Base-by-base conservation (phyloP, 2,888 invertebrate species). In the Syritta pipiens region DNA sequence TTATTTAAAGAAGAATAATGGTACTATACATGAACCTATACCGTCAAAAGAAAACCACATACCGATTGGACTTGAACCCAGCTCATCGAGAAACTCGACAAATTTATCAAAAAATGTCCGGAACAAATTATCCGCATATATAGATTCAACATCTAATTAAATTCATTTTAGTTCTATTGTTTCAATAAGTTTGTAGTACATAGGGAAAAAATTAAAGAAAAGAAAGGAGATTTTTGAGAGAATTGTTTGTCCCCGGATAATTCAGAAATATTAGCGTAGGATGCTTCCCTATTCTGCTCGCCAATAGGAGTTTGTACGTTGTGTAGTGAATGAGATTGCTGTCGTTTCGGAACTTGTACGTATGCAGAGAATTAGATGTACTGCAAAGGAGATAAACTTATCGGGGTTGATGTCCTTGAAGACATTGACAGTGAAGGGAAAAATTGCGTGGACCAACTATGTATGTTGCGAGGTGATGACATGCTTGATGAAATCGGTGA, bases 1-100 rank as follows among this genome's bases (percentile, higher is more conserved):
- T 51, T 82, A 49, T 62, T 44, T 77, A 26, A 42, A 57, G 68
- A 67, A 67, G 74, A 51, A 62, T 4, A 60, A 44, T 48, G 32
- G 30, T 24, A 7, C 20, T 32, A 46, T 26, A 46, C 26, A 46
- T 26, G 12, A 46, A 26, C 14, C 24, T 46, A 26, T 46, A 46
- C 46, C 46, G 4, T 24, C 12, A 46, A 46, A 12, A 46, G 26
- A 46, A 26, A 46, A 46, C 7, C 10, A 46, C 26, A 12, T 22
- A n/a, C n/a, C n/a, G n/a, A n/a, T 40, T 9, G 40, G 19, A 40
- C 40, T 40, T 40, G 17, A 40, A 40, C n/a, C 42, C 42, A 42
- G n/a, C 10, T 42, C 42, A 22, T 42, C 20, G 20, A 42, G 42
- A 22, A 42, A 42, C 22, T 19, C 42, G n/a, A 42, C 42, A 42